Base-by-base conservation (phyloP, 1,140 invertebrate species). In the Diabrotica virgifera region DNA sequence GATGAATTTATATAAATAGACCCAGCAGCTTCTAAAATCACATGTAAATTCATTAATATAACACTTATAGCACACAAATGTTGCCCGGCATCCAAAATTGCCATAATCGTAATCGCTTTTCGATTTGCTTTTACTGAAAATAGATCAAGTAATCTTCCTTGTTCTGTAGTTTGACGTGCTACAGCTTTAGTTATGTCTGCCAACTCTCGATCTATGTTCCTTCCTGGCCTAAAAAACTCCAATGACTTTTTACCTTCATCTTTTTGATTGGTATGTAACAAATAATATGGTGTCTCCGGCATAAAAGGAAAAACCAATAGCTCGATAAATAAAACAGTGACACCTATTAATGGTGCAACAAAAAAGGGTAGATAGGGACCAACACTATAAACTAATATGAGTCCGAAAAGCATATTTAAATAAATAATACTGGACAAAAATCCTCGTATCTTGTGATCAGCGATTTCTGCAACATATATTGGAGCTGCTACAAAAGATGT, bases 81-180 rank as follows among this genome's bases (percentile, higher is more conserved):
- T 70, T 86, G 85, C 61, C 85, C 79, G 63, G 79, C 73, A 78
- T 86, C 82, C 36, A 86, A 72, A 0, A 75, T 77, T n/a, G 85
- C 66, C 59, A 73, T 63, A 9, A 74, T 70, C 24, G 67, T 56
- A 7, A 72, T 50, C 38, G 72, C 72, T 62, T 72, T 72, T 13
- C 70, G 35, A 46, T 74, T 72, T 50, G 61, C 68, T 50, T 65
- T 63, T 8, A 66, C 62, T 11, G 68, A 12, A 12, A 73, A 36
- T 10, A 73, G 51, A 56, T 73, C 72, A 24, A 60, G 46, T 0
- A 64, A 56, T 24, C 56, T 60, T 6, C 72, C 66, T n/a, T 56
- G 54, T 59, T 72, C 64, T 5, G 46, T 38, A 35, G 67, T 66
- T 56, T 73, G 70, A n/a, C 68, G 14, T 58, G 67, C 63, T 8